Evolutionary conservation across 1,140 invertebrate genomes (phyloP).

Genomic region (Tetragonula clypearis): DNA sequence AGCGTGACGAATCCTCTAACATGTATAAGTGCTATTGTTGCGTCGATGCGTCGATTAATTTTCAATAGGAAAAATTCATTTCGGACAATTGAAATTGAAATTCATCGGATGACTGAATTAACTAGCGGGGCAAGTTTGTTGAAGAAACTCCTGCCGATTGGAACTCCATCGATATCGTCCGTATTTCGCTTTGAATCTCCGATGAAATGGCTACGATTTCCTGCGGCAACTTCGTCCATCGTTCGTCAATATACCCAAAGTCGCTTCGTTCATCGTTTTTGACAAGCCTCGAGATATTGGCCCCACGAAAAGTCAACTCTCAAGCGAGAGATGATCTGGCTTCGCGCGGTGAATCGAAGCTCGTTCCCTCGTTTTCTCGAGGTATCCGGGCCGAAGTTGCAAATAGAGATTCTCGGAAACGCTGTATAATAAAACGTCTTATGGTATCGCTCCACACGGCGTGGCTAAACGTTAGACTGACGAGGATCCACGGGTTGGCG

Average conservation of each 20-base stretch:
- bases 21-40: too few relatives aligned
- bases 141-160: background rate
- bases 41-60: too few relatives aligned
- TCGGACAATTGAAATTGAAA: too few relatives aligned
- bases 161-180: background rate
- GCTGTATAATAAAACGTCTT: conserved; percentile 6
- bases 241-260: background rate
- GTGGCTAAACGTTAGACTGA: conserved; percentile 1
- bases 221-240: background rate
- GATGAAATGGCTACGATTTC: background rate
- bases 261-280: background rate
- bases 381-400: conserved; percentile 18
- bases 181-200: background rate
- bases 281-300: background rate
- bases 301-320: background rate
- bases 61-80: too few relatives aligned
- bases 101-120: background rate
- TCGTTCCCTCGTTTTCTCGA: background rate
- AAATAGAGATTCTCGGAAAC: conserved; percentile 35
- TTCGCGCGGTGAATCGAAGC: background rate
- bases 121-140: background rate
- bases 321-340: background rate
- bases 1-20: too few relatives aligned
- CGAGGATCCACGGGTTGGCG: background rate
- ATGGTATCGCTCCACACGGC: conserved; percentile 30